Conservation (phyloP, 2,113 vertebrate species). For the Hemibates koningsi region DNA sequence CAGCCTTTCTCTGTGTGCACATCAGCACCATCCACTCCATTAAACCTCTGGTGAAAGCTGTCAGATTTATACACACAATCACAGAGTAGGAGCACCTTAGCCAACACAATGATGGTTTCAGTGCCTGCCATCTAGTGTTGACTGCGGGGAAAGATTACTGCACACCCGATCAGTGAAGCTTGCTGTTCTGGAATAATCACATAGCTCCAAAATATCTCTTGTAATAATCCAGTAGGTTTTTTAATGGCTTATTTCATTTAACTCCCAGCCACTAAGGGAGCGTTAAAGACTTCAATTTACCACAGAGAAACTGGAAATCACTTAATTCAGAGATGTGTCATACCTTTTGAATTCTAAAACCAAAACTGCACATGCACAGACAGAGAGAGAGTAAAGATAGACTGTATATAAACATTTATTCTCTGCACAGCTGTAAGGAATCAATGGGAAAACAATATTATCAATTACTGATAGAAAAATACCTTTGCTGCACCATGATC, state of each 20-base stretch:
- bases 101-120: neutral
- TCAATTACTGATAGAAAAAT: constrained; percentile 62
- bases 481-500: constrained; percentile 50
- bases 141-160: neutral
- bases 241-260: neutral
- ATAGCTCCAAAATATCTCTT: neutral
- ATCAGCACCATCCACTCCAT: neutral
- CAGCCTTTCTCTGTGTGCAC: neutral
- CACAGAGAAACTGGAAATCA: neutral
- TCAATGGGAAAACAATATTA: constrained; percentile 20
- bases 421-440: constrained; percentile 36
- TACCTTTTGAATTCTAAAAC: neutral
- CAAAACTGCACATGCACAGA: neutral
- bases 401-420: constrained; percentile 62
- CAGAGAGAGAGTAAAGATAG: neutral
- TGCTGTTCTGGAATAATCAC: neutral
- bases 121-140: constrained; percentile 44
- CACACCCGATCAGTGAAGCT: neutral
- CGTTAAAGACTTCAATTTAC: neutral
- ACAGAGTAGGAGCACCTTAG: neutral
- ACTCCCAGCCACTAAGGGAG: neutral
- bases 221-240: neutral
- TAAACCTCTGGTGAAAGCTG: neutral
- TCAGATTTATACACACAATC: neutral
- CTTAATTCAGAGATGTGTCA: neutral